Base-by-base conservation (phyloP, 2,888 invertebrate genomes). In the Limenitis camilla region DNA sequence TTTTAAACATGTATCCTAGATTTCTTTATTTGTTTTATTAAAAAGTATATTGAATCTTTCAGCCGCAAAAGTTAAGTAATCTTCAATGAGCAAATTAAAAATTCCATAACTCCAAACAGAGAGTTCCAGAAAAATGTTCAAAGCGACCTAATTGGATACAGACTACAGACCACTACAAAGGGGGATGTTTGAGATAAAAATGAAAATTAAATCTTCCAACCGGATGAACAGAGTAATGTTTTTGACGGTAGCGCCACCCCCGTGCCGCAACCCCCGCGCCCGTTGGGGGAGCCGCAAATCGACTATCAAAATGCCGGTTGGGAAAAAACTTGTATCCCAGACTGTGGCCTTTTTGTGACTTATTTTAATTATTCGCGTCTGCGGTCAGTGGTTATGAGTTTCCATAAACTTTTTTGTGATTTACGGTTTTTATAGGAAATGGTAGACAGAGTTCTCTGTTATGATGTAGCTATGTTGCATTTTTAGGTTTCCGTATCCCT, bases 171-270 rank as follows among this genome's bases (percentile, higher is more conserved):
- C 86, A 78, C 86, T 85, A 86, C 88, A 87, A 88, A 88, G 85
- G 78, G 81, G 85, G 81, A 84, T 86, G 86, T 86, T 87, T 85
- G 81, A 87, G 87, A 88, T 88, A 88, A 88, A 88, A 88, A 88
- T 88, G 88, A 88, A 88, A 88, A 88, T 88, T 87, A 88, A 88
- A 87, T 88, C 88, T 88, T 88, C 88, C 88, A 75, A 72, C 71
- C 78, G 88, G 86, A 86, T 84, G 84, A 73, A 78, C 83, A 82
- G 80, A 83, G 85, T 86, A 86, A 87, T 87, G 88, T 87, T 87
- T 86, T 83, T 86, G 88, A 86, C 87, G 87, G 84, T 81, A 75
- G 73, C 74, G 75, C 74, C 81, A 75, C 78, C 60, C 64, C 67
- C 64, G 57, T 55, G 58, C 63, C 49, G 73, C 74, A 81, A 75